Evolutionary conservation across 2,888 invertebrate species (phyloP), one percentile per base, ranked within the genome.

Genomic region (Osedax frankpressi): DNA sequence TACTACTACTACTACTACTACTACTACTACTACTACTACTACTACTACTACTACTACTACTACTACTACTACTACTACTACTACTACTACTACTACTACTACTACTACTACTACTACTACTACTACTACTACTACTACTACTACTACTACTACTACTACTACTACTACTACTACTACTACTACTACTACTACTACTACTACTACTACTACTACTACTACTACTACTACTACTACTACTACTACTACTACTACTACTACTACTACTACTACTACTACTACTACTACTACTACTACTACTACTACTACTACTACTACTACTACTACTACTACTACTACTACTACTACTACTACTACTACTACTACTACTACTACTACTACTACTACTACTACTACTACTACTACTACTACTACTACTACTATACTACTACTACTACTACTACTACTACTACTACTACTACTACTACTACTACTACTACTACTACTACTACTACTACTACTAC

Each of bases 21-120:
- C 65, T 65, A 65, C 65, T 65, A 65, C 65, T 65, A 19, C 1
- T 19, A 65, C 0, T 65, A 19, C 24, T 19, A 6, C 1, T 65
- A 65, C 65, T 65, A 65, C 65, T 25, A 65, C 65, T 65, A 65
- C 65, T 65, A 65, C 65, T 65, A 65, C 1, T 65, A 65, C 1
- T 1, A 65, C 1, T 1, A 65, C 1, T 1, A 65, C 65, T 65
- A 65, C 65, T 65, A 65, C 65, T 65, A 65, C 65, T 65, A 19
- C 1, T 19, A 65, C 0, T 65, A 19, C 24, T 19, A 6, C 1
- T 65, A 65, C 65, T 65, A 65, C 65, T 25, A 65, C 65, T 65
- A 65, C 65, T 65, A 65, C 65, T 65, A 65, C 1, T 65, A 65
- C 1, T 1, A 65, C 1, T 1, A 65, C 1, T 1, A 65, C 65